Conservation (phyloP, 2,113 vertebrate genomes). For the Tupaia tana region DNA sequence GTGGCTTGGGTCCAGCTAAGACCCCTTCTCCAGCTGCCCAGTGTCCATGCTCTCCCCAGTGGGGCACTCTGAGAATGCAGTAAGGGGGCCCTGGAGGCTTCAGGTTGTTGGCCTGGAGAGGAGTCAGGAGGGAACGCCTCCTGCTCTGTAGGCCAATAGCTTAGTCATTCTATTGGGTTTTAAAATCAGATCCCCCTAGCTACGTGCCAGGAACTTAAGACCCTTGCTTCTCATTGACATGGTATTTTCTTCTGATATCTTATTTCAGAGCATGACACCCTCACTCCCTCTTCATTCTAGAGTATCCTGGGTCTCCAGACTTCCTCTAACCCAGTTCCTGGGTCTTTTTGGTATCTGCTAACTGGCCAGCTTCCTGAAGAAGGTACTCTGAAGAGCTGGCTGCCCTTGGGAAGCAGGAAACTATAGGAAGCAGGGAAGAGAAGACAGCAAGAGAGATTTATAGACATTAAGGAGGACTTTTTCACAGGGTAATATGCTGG, state of each 20-base stretch:
- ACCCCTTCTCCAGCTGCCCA: background rate
- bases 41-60: background rate
- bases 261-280: background rate
- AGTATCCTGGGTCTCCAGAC: background rate
- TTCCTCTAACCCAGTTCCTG: background rate
- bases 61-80: background rate
- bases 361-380: background rate
- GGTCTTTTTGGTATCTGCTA: slow-evolving; percentile 13
- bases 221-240: background rate
- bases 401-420: background rate
- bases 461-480: background rate
- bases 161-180: background rate
- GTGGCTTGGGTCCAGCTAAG: background rate
- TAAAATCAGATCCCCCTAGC: background rate
- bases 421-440: background rate
- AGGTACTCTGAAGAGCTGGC: slow-evolving; percentile 22
- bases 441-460: background rate
- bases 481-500: background rate
- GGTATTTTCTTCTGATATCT: slow-evolving; percentile 35
- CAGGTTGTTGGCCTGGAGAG: background rate
- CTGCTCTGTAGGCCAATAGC: background rate
- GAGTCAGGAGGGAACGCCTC: background rate
- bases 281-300: background rate
- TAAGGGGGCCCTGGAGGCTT: background rate
- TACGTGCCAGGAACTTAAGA: slow-evolving; percentile 17